phyloP scores from a whole-genome alignment of 2,797 vertebrate species.

The Sebastes miniatus region DNA sequence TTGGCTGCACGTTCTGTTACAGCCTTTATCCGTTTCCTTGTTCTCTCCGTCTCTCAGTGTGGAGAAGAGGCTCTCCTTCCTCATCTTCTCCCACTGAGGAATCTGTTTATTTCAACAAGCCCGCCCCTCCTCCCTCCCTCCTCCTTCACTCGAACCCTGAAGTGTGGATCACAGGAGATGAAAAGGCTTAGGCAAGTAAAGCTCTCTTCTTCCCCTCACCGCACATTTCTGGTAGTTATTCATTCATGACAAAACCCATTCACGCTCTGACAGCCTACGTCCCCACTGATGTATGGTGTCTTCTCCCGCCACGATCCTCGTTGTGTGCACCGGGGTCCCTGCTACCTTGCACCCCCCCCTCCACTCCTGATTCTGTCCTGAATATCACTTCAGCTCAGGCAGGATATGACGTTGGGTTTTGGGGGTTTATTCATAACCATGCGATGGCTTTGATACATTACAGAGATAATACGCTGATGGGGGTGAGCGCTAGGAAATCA shows the following conservation, averaged over 20 bases:
- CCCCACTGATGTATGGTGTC: slow-evolving; percentile 77
- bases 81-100: slow-evolving; percentile 49
- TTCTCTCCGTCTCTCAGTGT: slow-evolving; percentile 24
- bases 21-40: slow-evolving; percentile 26
- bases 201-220: slow-evolving; percentile 69
- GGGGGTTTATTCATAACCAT: slow-evolving; percentile 58
- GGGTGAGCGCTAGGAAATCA: slow-evolving; percentile 69
- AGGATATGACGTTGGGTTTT: slow-evolving; percentile 61
- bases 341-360: neutral
- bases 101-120: slow-evolving; percentile 73
- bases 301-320: slow-evolving; percentile 61
- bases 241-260: slow-evolving; percentile 88
- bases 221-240: slow-evolving; percentile 82
- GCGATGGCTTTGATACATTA: slow-evolving; percentile 77
- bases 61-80: slow-evolving; percentile 36
- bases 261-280: slow-evolving; percentile 80
- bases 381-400: slow-evolving; percentile 48
- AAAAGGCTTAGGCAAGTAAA: slow-evolving; percentile 79
- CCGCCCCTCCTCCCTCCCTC: neutral
- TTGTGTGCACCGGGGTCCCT: slow-evolving; percentile 41
- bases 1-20: slow-evolving; percentile 41
- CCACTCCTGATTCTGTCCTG: neutral
- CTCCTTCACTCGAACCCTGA: slow-evolving; percentile 53
- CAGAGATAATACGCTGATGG: slow-evolving; percentile 76
- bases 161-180: slow-evolving; percentile 80